Conservation (phyloP, 2,888 invertebrate genomes). For the Machimus atricapillus region DNA sequence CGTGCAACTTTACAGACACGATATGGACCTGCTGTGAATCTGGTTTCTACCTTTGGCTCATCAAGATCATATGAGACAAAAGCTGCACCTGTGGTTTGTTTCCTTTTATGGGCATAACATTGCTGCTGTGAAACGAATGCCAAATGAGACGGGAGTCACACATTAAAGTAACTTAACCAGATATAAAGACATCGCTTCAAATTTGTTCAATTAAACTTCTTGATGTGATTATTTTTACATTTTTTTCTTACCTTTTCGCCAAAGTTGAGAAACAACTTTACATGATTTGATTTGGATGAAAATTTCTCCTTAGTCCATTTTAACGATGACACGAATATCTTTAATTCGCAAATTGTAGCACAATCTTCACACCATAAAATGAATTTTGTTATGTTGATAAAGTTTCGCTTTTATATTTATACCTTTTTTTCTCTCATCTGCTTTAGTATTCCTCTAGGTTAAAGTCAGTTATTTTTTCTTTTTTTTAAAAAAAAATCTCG, state of each 20-base stretch:
- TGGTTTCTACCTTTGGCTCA: background rate
- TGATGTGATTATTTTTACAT: background rate
- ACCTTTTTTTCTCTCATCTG: background rate
- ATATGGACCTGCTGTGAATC: background rate
- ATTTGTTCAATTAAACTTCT: background rate
- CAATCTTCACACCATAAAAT: background rate
- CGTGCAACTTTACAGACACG: background rate
- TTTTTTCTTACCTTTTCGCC: background rate
- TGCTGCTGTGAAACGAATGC: background rate
- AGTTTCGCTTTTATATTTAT: background rate
- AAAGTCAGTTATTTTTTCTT: background rate
- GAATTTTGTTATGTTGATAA: background rate
- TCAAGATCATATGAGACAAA: background rate
- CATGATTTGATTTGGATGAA: background rate
- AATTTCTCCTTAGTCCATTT: background rate
- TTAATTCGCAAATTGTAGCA: background rate
- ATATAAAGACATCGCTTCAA: background rate
- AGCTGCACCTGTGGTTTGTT: background rate
- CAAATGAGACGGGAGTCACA: background rate
- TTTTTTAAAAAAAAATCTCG: background rate
- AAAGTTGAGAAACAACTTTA: background rate
- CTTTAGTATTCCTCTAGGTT: background rate
- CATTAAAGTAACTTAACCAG: background rate
- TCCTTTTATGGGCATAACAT: background rate
- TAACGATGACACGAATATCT: background rate